These are phyloP conservation scores for Heteropelma amictum DNA, from an alignment of 2,888 invertebrate genomes.

Conservation along the genomic window DNA sequence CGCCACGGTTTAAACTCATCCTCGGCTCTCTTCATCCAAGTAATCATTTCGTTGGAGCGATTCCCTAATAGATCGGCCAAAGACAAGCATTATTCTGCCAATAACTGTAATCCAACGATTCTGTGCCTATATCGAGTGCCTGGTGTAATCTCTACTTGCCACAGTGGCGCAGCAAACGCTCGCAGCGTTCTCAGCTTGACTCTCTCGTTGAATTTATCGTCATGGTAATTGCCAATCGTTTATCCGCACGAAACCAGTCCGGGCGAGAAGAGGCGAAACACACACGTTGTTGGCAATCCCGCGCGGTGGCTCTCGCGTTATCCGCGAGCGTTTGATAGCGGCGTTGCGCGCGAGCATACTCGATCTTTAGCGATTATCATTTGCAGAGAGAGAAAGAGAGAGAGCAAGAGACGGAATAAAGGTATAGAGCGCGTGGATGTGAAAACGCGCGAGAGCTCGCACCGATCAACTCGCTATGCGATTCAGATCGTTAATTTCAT, in stretches of 20 bases:
- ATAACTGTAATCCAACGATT: not conserved
- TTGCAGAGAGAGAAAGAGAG: conserved; percentile 24
- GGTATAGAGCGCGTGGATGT: not conserved
- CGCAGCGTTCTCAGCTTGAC: conserved; percentile 24
- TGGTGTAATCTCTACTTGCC: conserved; percentile 32
- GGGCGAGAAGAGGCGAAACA: conserved; percentile 38
- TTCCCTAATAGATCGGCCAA: conserved; percentile 10
- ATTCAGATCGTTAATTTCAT: conserved; percentile 66
- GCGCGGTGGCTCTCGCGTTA: conserved; percentile 54
- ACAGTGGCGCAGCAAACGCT: conserved; percentile 5
- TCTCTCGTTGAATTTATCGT: conserved; percentile 68
- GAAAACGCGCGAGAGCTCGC: conserved; percentile 37
- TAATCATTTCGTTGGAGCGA: not conserved
- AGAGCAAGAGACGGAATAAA: not conserved
- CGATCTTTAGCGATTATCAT: conserved; percentile 52
- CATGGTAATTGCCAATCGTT: conserved; percentile 71
- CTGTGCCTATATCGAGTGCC: conserved; percentile 2
- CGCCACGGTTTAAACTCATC: not conserved
- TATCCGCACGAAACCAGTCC: conserved; percentile 69
- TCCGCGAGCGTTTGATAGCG: conserved; percentile 56
- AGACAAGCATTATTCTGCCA: conserved; percentile 3
- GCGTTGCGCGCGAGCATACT: conserved; percentile 46
- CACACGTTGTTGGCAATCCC: conserved; percentile 38
- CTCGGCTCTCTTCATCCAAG: not conserved
- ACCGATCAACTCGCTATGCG: conserved; percentile 45